These are phyloP conservation scores for Seladonia tumulorum DNA, from an alignment of 2,888 invertebrate genomes.

Conservation along the genomic window DNA sequence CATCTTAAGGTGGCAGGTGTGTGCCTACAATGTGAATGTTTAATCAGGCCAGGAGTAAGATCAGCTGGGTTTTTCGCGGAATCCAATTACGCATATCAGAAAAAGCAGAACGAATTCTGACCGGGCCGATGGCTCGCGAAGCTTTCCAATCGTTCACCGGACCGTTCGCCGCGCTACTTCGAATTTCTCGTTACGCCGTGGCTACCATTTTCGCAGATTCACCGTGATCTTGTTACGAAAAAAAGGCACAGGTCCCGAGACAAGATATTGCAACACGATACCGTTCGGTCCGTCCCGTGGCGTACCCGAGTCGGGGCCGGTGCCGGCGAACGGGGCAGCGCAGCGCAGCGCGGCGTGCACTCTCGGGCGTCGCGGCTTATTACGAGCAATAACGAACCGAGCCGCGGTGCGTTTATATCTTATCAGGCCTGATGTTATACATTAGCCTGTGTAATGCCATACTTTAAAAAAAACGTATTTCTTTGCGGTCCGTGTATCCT, in stretches of 20 bases:
- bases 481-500: slow-evolving; percentile 20
- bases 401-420: slow-evolving; percentile 47
- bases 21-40: neutral
- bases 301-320: neutral
- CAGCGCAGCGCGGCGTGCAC: slow-evolving; percentile 3
- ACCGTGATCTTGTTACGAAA: slow-evolving; percentile 8
- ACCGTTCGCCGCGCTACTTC: slow-evolving; percentile 12
- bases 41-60: neutral
- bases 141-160: slow-evolving; percentile 8
- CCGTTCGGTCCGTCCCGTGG: slow-evolving; percentile 10
- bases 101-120: slow-evolving; percentile 10
- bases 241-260: slow-evolving; percentile 21
- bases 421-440: slow-evolving; percentile 54
- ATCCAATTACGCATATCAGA: slow-evolving; percentile 4
- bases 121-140: neutral
- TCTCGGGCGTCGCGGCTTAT: slow-evolving; percentile 51
- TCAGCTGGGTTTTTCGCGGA: slow-evolving; percentile 1
- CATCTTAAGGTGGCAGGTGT: neutral
- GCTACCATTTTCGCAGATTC: slow-evolving; percentile 24
- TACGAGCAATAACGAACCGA: slow-evolving; percentile 55
- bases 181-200: slow-evolving; percentile 23
- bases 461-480: slow-evolving; percentile 53
- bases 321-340: neutral
- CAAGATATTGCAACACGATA: slow-evolving; percentile 55
- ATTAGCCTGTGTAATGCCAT: slow-evolving; percentile 46